These are phyloP conservation scores for Drosophila aldrichi DNA, from an alignment of 2,888 invertebrate species.

Conservation along the genomic window DNA sequence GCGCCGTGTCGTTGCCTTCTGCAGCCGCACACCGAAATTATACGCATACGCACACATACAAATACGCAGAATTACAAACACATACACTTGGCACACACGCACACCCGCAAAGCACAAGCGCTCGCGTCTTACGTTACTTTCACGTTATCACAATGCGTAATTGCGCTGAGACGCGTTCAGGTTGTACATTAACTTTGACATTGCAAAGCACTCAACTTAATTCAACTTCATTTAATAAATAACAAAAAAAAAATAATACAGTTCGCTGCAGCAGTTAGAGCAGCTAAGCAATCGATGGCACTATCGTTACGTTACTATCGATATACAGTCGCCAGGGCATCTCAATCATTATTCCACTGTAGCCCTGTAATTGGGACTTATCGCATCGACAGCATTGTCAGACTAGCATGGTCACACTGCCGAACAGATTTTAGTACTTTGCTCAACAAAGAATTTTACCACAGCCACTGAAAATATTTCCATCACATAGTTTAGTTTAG, in stretches of 20 bases:
- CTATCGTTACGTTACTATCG: constrained; percentile 53
- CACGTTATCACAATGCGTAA: constrained; percentile 60
- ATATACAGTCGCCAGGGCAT: constrained; percentile 10
- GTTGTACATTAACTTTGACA: constrained; percentile 56
- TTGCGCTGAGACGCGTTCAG: constrained; percentile 29
- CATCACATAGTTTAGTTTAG: background rate
- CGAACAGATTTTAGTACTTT: background rate
- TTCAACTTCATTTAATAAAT: constrained; percentile 63
- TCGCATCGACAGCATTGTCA: background rate
- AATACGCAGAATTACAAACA: constrained; percentile 41
- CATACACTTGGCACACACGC: constrained; percentile 44
- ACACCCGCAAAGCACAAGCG: constrained; percentile 58
- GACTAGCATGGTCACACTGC: constrained; percentile 24
- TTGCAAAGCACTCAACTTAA: constrained; percentile 62
- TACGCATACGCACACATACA: constrained; percentile 63
- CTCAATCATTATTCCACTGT: background rate
- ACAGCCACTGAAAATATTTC: background rate
- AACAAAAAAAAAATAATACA: constrained; percentile 58
- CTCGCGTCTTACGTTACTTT: constrained; percentile 45
- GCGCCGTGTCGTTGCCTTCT: constrained; percentile 64
- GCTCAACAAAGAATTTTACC: background rate
- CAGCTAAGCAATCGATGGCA: constrained; percentile 60
- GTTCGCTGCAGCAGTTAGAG: constrained; percentile 59
- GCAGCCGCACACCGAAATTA: constrained; percentile 65
- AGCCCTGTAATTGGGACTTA: constrained; percentile 10